These are phyloP conservation scores for Microplitis deprimator DNA, from an alignment of 2,888 invertebrate species.

Conservation along the genomic window DNA sequence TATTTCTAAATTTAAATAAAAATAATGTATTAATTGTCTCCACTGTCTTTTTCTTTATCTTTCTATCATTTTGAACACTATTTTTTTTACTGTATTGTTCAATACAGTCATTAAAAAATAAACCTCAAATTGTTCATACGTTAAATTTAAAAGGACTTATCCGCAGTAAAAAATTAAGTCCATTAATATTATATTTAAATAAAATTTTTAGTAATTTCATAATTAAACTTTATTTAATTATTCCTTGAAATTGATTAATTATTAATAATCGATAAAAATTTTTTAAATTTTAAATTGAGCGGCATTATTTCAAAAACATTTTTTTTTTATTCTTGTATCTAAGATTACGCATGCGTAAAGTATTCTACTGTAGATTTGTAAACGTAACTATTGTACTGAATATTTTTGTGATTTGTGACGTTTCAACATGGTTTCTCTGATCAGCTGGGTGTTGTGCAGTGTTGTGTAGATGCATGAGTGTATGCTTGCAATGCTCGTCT, in stretches of 20 bases:
- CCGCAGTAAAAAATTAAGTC: no score
- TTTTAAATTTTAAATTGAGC: neutral
- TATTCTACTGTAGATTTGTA: conserved; percentile 16
- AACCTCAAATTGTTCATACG: no score
- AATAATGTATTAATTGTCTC: neutral
- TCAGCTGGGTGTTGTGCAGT: conserved; percentile 71
- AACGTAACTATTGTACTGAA: conserved; percentile 18
- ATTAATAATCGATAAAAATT: no score
- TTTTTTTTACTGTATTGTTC: no score
- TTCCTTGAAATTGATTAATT: no score
- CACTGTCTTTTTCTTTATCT: neutral
- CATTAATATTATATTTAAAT: no score
- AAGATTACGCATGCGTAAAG: conserved; percentile 23
- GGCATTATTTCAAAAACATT: neutral
- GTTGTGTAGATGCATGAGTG: conserved; percentile 36
- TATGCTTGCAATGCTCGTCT: conserved; percentile 68
- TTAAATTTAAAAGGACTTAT: no score
- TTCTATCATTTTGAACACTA: neutral
- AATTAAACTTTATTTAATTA: no score
- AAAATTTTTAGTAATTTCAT: no score
- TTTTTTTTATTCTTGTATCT: conserved; percentile 26
- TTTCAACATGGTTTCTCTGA: conserved; percentile 69
- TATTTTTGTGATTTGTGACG: conserved; percentile 54
- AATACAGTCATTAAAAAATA: no score
- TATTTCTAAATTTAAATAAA: conserved; percentile 26